These are phyloP conservation scores for Microctenopoma steveboyesi DNA, from an alignment of 2,797 vertebrate genomes.

Conservation along the genomic window DNA sequence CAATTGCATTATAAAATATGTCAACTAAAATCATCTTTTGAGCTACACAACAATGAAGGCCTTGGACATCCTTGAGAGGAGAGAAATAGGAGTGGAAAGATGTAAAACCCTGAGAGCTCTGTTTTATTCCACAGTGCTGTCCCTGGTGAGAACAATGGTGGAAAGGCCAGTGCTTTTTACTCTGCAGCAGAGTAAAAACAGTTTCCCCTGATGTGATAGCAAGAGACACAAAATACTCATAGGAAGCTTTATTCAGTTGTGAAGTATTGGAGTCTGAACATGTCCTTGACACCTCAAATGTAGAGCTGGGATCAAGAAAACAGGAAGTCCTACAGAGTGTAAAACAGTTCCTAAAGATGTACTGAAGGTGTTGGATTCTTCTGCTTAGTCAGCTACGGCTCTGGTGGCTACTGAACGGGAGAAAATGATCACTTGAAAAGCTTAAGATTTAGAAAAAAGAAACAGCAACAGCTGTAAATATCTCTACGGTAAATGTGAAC, in stretches of 20 bases:
- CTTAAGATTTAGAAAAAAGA: constrained; percentile 28
- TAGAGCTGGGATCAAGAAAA: constrained; percentile 36
- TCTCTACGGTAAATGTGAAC: too few species aligned
- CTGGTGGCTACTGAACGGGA: constrained; percentile 24
- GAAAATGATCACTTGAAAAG: constrained; percentile 24
- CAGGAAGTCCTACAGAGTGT: constrained; percentile 35
- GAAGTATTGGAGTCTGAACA: constrained; percentile 63
- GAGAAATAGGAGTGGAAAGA: constrained; percentile 21
- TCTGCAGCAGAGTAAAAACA: constrained; percentile 54
- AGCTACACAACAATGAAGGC: constrained; percentile 25
- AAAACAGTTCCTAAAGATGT: constrained; percentile 33
- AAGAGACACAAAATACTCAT: constrained; percentile 65
- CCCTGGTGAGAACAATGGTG: constrained; percentile 38
- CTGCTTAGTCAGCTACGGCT: constrained; percentile 26
- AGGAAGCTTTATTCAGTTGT: constrained; percentile 56
- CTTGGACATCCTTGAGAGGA: constrained; percentile 30
- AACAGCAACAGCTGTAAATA: constrained; percentile 5
- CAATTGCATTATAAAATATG: constrained; percentile 13
- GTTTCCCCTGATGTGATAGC: constrained; percentile 60
- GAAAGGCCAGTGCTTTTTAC: constrained; percentile 56
- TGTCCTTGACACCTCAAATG: constrained; percentile 51
- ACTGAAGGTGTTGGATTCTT: constrained; percentile 41
- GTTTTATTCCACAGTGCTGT: constrained; percentile 45
- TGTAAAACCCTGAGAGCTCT: constrained; percentile 36
- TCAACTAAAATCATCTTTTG: constrained; percentile 20